Base-by-base conservation (phyloP, 2,888 invertebrate genomes). In the Auanema freiburgensis region DNA sequence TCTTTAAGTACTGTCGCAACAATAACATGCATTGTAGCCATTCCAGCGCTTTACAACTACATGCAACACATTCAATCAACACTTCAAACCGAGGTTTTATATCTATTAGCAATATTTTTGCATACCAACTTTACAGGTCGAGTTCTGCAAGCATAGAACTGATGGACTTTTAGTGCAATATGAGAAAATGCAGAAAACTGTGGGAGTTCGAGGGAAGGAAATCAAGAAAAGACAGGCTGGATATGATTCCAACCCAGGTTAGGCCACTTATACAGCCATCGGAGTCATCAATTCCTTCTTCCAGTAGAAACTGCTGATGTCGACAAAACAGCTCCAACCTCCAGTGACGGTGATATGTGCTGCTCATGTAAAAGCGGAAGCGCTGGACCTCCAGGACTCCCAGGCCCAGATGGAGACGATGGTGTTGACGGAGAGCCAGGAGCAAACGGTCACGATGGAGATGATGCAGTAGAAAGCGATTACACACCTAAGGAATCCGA, bases 1-100 rank as follows among this genome's bases (percentile, higher is more conserved):
- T 44, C 21, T 63, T 66, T 25, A 57, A 74, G 74, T 63, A 81
- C 81, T 10, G 74, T 83, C 18, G 80, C 83, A 16, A 79, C 78
- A 6, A 59, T 81, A 52, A 78, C 79, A 12, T 79, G 79, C 54
- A 77, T 79, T 54, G 74, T 83, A 12, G 74, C 77, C 56, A 74
- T 83, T 50, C 83, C 83, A 18, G 74, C 80, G 63, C 69, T 83
- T 46, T 83, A 81, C 74, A 80, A 74, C 67, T 83, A 83, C 71
- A 77, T 82, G 69, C 80, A 80, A 53, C 71, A 74, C 59, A 78
- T 83, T 8, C 81, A 81, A 63, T 75, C 79, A 16, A 69, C 78
- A 10, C 72, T 83, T n/a, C 79, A 79, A 60, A 77, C 75, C 25
- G 80, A 80, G 73, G 70, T 79, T 21, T n/a, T 25, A 8, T 18